Percentiles rank a stretch among this genome's conserved stretches.
These are phyloP conservation scores for Olivierus martensii DNA, from an alignment of 1,140 invertebrate genomes.

Conservation along the genomic window DNA sequence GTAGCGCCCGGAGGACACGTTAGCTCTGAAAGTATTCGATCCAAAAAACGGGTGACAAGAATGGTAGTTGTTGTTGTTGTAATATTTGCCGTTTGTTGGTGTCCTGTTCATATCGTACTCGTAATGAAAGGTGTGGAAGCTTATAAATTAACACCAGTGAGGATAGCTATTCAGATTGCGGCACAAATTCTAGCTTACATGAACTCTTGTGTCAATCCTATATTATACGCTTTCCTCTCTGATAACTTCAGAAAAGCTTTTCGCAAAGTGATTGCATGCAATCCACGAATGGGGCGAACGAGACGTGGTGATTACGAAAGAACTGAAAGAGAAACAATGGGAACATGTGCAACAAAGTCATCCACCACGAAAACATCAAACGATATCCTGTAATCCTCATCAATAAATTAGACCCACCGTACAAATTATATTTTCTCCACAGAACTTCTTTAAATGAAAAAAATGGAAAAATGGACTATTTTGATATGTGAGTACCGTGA, in stretches of 20 bases:
- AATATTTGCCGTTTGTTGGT: conserved; percentile 91
- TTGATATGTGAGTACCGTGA: no score
- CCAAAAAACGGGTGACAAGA: conserved; percentile 77
- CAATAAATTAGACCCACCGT: no score
- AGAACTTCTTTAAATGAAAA: no score
- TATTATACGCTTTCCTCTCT: conserved; percentile 84
- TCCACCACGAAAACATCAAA: no score
- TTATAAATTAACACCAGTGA: conserved; percentile 46
- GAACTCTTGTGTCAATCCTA: conserved; percentile 89
- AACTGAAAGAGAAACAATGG: no score
- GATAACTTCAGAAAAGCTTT: conserved; percentile 77
- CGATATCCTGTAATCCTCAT: no score
- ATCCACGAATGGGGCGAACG: not conserved
- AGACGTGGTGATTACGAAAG: no score
- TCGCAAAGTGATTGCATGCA: conserved; percentile 40
- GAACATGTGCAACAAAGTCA: no score
- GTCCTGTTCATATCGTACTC: conserved; percentile 76
- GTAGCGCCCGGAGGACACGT: conserved; percentile 50
- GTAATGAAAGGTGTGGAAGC: conserved; percentile 56
- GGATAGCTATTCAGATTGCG: conserved; percentile 61
- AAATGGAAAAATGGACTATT: no score
- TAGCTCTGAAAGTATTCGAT: conserved; percentile 54
- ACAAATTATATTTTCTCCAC: no score
- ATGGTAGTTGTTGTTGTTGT: conserved; percentile 89
- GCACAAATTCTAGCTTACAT: conserved; percentile 87